Evolutionary conservation across 2,113 vertebrate species (phyloP).

Genomic region (Lethenteron reissneri): DNA sequence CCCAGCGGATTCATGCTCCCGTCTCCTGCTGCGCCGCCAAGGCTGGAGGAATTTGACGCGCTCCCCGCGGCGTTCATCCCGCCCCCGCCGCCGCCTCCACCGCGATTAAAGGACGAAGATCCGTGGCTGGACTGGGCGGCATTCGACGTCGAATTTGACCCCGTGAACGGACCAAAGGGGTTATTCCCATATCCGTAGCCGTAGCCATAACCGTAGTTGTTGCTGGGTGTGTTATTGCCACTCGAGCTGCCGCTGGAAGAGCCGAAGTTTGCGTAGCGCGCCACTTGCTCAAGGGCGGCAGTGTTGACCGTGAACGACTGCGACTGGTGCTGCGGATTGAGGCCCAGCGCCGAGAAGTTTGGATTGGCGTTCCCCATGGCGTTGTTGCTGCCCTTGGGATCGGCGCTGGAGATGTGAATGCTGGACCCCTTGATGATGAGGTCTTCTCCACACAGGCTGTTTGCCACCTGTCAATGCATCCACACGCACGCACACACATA

Average conservation of each 20-base stretch:
- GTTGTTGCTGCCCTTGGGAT: slow-evolving; percentile 97
- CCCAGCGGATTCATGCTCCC: slow-evolving; percentile 69
- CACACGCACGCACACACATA: not conserved
- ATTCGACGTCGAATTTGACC: no score
- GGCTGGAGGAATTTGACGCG: slow-evolving; percentile 18
- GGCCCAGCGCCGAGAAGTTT: no score
- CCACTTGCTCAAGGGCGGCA: slow-evolving; percentile 12
- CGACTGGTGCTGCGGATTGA: no score
- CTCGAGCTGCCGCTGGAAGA: slow-evolving; percentile 45
- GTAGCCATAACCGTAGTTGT: slow-evolving; percentile 39
- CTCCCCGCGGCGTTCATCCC: slow-evolving; percentile 37
- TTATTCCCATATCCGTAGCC: slow-evolving; percentile 40
- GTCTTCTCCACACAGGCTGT: slow-evolving; percentile 92
- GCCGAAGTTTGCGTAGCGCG: slow-evolving; percentile 63
- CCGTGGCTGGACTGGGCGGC: no score
- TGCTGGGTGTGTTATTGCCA: slow-evolving; percentile 12
- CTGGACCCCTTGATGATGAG: slow-evolving; percentile 99
- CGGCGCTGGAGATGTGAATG: slow-evolving; percentile 97
- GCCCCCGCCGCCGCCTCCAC: slow-evolving; percentile 16
- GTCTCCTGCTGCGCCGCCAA: slow-evolving; percentile 19
- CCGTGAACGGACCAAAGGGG: not conserved
- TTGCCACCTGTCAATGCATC: slow-evolving; percentile 58
- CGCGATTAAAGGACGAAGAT: slow-evolving; percentile 21
- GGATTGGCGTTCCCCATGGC: no score
- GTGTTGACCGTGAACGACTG: no score